Base-by-base conservation (phyloP, 2,888 invertebrate species). In the Napeogenes sylphis region DNA sequence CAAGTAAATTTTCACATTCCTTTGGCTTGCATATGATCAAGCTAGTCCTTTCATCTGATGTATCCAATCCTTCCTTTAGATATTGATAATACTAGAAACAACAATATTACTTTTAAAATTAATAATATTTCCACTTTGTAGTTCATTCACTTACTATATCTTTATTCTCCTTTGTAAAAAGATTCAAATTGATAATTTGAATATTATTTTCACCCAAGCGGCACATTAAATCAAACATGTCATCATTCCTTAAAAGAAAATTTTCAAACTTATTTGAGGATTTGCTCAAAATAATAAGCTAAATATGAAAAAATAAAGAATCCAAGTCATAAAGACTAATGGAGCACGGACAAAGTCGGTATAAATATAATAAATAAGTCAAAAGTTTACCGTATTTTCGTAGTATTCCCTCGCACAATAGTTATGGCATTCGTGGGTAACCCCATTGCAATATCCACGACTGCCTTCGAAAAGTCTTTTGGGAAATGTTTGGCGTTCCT, bases 1-100 rank as follows among this genome's bases (percentile, higher is more conserved):
- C 73, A 14, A 93, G 73, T 60, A 93, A 81, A 67, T 85, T 85
- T 77, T 93, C 93, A 66, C 92, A 92, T 70, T 92, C 85, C 59
- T 81, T 78, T 4, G 91, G 91, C 55, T 88, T 86, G 59, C 92
- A 92, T 30, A 93, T 84, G 70, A 93, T 91, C 4, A 93, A 72
- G 46, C 90, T 92, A 4, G 87, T 88, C 8, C 90, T 75, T 63
- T 90, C 91, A 33, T 87, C 81, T 8, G 92, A 90, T 38, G 87
- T 82, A 56, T 91, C 90, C 45, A 92, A 77, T n/a, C 90, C 90
- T 62, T 83, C 80, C 57, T 82, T 83, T 32, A 93, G 73, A 70
- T 83, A 91, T 14, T 79, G 80, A 73, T 91, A 92, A 75, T 92
- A 93, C 92, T 93, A 77, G 14, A 53, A 58, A 30, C 4, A 30